These are phyloP conservation scores for Varecia variegata DNA, from an alignment of 2,797 vertebrate genomes.

Conservation along the genomic window DNA sequence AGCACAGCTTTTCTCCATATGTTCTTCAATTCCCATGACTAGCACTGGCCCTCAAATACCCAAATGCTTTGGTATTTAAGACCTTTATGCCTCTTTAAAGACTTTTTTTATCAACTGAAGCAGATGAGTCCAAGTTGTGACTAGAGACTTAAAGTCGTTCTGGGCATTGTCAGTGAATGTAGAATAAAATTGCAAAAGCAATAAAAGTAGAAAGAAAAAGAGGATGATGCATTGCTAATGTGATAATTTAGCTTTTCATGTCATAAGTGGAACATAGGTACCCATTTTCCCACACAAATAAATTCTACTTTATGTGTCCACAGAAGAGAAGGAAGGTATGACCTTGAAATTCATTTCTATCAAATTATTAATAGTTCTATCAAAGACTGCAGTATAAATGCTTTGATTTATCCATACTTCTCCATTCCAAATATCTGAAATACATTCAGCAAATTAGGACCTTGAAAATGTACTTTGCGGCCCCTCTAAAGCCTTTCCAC, in stretches of 20 bases:
- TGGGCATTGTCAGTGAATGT: not conserved
- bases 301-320: not conserved
- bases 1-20: not conserved
- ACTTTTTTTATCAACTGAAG: not conserved
- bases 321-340: not conserved
- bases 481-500: not conserved
- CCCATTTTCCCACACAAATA: not conserved
- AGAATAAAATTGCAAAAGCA: not conserved
- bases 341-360: not conserved
- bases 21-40: not conserved
- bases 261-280: not conserved
- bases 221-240: rapidly evolving
- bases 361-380: not conserved
- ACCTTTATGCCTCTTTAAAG: not conserved
- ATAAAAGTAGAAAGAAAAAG: not conserved
- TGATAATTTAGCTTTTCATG: not conserved
- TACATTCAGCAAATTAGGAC: not conserved
- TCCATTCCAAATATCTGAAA: not conserved
- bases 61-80: not conserved
- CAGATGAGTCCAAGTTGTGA: not conserved
- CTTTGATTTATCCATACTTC: not conserved
- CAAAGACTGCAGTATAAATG: not conserved
- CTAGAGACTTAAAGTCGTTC: not conserved
- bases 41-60: not conserved
- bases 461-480: not conserved